Evolutionary conservation across 2,797 vertebrate genomes (phyloP).

Genomic region (Pelobates cultripes): DNA sequence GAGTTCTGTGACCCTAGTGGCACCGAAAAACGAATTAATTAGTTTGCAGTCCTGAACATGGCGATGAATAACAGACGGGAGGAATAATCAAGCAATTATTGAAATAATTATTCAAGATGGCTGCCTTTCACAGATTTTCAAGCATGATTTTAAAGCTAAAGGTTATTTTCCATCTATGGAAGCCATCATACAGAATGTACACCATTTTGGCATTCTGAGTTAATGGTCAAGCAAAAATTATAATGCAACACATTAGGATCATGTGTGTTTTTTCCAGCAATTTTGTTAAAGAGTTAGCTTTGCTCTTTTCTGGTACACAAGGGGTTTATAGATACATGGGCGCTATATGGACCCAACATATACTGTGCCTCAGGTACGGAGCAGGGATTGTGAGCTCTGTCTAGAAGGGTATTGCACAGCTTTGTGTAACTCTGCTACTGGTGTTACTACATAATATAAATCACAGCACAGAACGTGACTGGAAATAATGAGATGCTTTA

Average conservation of each 20-base stretch:
- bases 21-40: neutral
- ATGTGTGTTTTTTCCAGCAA: too few species aligned
- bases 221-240: too few species aligned
- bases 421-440: neutral
- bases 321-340: too few species aligned
- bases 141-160: neutral
- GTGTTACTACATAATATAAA: slow-evolving; percentile 15
- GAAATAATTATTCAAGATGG: neutral
- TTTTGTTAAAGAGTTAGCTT: too few species aligned
- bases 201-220: too few species aligned
- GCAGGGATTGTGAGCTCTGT: neutral
- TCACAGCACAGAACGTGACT: slow-evolving; percentile 3
- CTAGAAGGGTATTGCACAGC: neutral
- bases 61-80: neutral
- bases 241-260: too few species aligned
- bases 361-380: neutral
- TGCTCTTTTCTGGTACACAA: too few species aligned
- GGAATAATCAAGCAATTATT: slow-evolving; percentile 2
- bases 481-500: slow-evolving; percentile 22
- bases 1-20: neutral
- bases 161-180: neutral
- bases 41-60: neutral
- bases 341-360: too few species aligned
- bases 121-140: neutral
- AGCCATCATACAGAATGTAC: neutral